Base-by-base conservation (phyloP, 2,888 invertebrate species). In the Graphium colonna region DNA sequence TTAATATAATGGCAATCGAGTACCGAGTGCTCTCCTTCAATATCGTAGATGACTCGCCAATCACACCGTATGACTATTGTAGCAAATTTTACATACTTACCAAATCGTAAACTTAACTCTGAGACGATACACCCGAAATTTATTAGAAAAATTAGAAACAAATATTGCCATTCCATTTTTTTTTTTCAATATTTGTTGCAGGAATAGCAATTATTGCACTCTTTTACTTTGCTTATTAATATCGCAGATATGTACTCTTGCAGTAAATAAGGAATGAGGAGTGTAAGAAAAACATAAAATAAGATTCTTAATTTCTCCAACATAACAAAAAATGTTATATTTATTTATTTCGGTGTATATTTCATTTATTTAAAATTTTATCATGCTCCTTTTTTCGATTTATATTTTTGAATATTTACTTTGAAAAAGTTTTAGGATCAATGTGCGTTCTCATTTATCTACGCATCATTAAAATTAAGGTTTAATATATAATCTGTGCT, bases 231-330 rank as follows among this genome's bases (percentile, higher is more conserved):
- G 51, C 65, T 80, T 1, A 86, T 64, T 3, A 89, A 62, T 56
- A 89, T 87, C 0, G 77, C 76, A 0, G 89, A 76, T 60, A 89
- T 89, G 39, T 79, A 89, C 64, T 89, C 88, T 61, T 89, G 88
- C 1, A 89, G 58, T 18, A 89, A 65, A 69, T 79, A 88, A 0
- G 88, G 88, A 44, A 89, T 82, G 3, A 89, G 68, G 10, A 89
- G 48, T 1, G 83, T 72, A 33, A 89, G 51, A 13, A 82, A 73
- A 43, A 89, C 57, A 52, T 88, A 88, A 69, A 89, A 88, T 53
- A 89, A 50, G 7, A 82, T 78, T 58, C 87, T 69, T 33, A 87
- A 60, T 69, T 83, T 88, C 47, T 87, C 86, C 36, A 82, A 78
- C 88, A 76, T 76, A 60, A 78, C 57, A 50, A 21, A 21, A 2